phyloP scores from a whole-genome alignment of 2,888 invertebrate species.

The Cheilosia vulpina region DNA sequence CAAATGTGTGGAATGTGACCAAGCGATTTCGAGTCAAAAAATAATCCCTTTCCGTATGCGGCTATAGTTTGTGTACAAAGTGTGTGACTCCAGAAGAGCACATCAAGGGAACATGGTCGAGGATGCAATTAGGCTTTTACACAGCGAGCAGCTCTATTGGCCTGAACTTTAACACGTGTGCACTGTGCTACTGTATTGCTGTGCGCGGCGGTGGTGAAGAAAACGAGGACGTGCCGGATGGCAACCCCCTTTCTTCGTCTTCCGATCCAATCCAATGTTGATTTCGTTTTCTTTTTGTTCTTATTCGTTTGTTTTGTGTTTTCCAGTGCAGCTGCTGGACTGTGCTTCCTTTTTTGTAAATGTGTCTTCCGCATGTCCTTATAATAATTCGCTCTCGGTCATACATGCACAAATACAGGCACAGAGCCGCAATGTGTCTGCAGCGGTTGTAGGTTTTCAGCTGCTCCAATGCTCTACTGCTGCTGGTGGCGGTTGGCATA shows the following conservation, averaged over 20 bases:
- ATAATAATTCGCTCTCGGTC: constrained; percentile 42
- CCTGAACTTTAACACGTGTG: constrained; percentile 63
- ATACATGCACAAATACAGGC: constrained; percentile 8
- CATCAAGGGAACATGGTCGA: constrained; percentile 28
- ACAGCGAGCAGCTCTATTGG: constrained; percentile 25
- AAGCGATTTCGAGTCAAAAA: constrained; percentile 35
- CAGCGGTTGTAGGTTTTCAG: constrained; percentile 65
- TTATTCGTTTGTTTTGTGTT: constrained; percentile 30
- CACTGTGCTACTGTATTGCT: constrained; percentile 4
- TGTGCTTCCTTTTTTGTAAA: constrained; percentile 40
- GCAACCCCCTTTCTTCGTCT: constrained; percentile 36
- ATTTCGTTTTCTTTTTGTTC: constrained; percentile 39
- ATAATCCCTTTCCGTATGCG: constrained; percentile 16
- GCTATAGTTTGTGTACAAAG: constrained; percentile 46
- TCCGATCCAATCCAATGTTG: constrained; percentile 4
- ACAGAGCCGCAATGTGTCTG: constrained; percentile 53
- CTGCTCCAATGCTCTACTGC: constrained; percentile 34
- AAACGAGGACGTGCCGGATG: constrained; percentile 27
- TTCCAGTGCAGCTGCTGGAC: constrained; percentile 62
- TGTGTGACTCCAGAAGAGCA: constrained; percentile 43
- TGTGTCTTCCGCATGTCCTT: constrained; percentile 63
- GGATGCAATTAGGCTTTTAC: constrained; percentile 71
- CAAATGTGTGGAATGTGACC: constrained; percentile 74
- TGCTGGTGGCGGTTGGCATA: constrained; percentile 57
- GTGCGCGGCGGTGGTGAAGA: background rate